Base-by-base conservation (phyloP, 53 echinoderm and acorn worm genomes). In the Antedon mediterranea region DNA sequence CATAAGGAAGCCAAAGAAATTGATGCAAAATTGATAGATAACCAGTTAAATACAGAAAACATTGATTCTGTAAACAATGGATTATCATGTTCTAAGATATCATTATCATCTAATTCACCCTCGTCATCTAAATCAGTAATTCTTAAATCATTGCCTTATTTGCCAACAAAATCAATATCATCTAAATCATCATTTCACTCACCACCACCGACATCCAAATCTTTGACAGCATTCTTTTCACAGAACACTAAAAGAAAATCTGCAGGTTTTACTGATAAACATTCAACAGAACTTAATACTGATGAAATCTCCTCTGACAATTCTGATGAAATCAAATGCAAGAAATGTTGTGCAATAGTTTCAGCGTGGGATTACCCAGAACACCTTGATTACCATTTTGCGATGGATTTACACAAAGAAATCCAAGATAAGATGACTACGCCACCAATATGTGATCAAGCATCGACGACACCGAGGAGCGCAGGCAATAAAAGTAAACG, bases 341-440 rank as follows among this genome's bases (percentile, higher is more conserved):
- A 98, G 31, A 93, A 90, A 75, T 98, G 98, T 77, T 30, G 76
- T n/a, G 34, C 81, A 32, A 32, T 33, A 4, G 81, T 98, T 23
- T 83, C 77, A 30, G 87, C 86, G 0, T 98, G 98, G 98, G 98
- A 98, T 34, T 86, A 87, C 31, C 93, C 93, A 3, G 98, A 98
- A 73, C 98, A 98, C 74, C 34, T 93, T 71, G 98, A 98, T 78
- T 98, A 84, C 79, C 98, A 98, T 44, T 78, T 90, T 76, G 98
- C 98, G 37, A 75, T 93, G 70, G 93, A 88, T 29, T 73, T 98
- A 28, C 98, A 98, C 33, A 70, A 81, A 75, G 73, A 81, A 33
- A 86, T 82, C 30, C 34, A 78, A 30, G 43, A 57, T 57, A 26
- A 57, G 20, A 23, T 8, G 20, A 57, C 9, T 18, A 2, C 57